A percentile compares a stretch with the other conserved stretches of the same genome.
Conservation (phyloP, 2,888 invertebrate genomes). For the Lochmaea crataegi region DNA sequence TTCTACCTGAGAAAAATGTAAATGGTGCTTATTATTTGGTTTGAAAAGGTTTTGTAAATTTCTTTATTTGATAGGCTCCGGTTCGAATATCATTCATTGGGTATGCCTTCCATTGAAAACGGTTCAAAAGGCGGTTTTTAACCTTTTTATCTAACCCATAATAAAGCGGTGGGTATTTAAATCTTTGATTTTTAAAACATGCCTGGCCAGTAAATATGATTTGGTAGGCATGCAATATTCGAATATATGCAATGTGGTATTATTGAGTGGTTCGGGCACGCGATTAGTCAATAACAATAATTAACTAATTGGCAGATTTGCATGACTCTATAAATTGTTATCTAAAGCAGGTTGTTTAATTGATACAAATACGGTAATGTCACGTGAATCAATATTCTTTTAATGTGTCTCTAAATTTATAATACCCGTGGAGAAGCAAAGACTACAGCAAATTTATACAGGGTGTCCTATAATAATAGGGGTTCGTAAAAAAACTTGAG, state of each 20-base stretch:
- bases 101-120: slow-evolving; percentile 2
- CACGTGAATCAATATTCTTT: slow-evolving; percentile 7
- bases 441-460: too few species aligned
- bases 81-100: background rate
- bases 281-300: slow-evolving; percentile 66
- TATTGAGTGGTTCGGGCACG: slow-evolving; percentile 56
- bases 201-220: slow-evolving; percentile 3
- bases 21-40: background rate
- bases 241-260: slow-evolving; percentile 43
- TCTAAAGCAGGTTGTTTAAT: slow-evolving; percentile 37
- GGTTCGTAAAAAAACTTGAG: too few species aligned
- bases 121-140: slow-evolving; percentile 9
- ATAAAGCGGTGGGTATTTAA: slow-evolving; percentile 7
- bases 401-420: background rate
- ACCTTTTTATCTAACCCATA: slow-evolving; percentile 8
- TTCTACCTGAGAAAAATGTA: slow-evolving; percentile 4
- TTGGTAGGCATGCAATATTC: slow-evolving; percentile 47
- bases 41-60: background rate
- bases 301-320: slow-evolving; percentile 65
- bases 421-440: too few species aligned
- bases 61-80: slow-evolving; percentile 1
- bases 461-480: too few species aligned
- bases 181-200: background rate
- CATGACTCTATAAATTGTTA: slow-evolving; percentile 54
- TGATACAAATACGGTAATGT: slow-evolving; percentile 29